These are phyloP conservation scores for Pecten maximus DNA, from an alignment of 2,888 invertebrate genomes.

Conservation along the genomic window DNA sequence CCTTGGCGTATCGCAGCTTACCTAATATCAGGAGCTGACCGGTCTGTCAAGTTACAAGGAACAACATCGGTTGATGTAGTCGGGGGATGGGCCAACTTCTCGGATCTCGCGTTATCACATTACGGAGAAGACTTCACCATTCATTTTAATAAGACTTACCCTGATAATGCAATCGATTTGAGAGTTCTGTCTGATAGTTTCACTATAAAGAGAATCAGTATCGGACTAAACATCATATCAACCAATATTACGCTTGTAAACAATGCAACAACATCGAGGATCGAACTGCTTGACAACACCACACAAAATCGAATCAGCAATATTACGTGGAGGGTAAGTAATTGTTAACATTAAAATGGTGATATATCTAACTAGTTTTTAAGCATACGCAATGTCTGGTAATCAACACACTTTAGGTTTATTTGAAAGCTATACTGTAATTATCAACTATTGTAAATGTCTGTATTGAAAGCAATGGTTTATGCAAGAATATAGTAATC, in stretches of 20 bases:
- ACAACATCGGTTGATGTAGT: conserved; percentile 65
- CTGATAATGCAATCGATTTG: conserved; percentile 65
- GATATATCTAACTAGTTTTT: background rate
- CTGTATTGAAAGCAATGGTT: background rate
- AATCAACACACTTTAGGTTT: no score
- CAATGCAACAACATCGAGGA: background rate
- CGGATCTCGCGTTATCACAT: conserved; percentile 72
- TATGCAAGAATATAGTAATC: no score
- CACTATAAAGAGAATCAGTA: background rate
- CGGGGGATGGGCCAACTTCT: conserved; percentile 78
- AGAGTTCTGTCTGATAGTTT: background rate
- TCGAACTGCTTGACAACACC: conserved; percentile 60
- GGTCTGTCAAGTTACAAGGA: conserved; percentile 69
- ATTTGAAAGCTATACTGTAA: no score
- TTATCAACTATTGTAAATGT: no score
- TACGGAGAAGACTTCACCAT: conserved; percentile 71
- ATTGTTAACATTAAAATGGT: background rate
- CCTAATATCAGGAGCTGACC: conserved; percentile 64
- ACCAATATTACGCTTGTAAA: background rate
- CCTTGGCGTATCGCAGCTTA: conserved; percentile 76
- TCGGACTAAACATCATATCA: background rate
- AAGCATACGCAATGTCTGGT: no score
- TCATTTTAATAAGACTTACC: conserved; percentile 68
- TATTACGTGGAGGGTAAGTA: conserved; percentile 66
- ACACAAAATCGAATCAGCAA: conserved; percentile 58